These are phyloP conservation scores for Eretmocerus hayati DNA, from an alignment of 2,888 invertebrate species.

Conservation along the genomic window DNA sequence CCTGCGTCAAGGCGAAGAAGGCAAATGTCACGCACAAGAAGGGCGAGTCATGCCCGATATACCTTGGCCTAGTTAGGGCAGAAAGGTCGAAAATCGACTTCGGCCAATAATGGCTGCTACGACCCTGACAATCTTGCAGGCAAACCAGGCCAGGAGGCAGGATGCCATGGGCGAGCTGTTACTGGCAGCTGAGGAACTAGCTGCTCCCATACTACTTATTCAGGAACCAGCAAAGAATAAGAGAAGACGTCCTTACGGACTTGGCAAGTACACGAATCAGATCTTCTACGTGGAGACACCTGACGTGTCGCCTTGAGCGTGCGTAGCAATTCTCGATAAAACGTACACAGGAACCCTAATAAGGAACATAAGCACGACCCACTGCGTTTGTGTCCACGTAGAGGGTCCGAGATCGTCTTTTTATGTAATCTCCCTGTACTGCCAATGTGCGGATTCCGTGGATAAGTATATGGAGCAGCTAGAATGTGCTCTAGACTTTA, in stretches of 20 bases:
- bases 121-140: neutral
- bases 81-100: too few relatives aligned
- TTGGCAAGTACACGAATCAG: neutral
- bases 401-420: too few relatives aligned
- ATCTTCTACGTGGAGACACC: neutral
- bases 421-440: too few relatives aligned
- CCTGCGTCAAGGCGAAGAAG: neutral
- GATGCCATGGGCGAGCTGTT: too few relatives aligned
- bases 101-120: too few relatives aligned
- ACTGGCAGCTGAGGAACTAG: neutral
- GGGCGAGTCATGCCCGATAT: neutral
- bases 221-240: too few relatives aligned
- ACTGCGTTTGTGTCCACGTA: too few relatives aligned
- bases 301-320: neutral
- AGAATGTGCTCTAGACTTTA: neutral
- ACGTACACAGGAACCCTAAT: neutral
- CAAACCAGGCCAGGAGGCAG: too few relatives aligned
- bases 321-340: slow-evolving; percentile 2
- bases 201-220: too few relatives aligned
- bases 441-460: neutral
- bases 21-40: too few relatives aligned
- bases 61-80: neutral
- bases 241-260: neutral
- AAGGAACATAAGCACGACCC: neutral
- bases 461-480: neutral